A percentile compares a stretch with the other conserved stretches of the same genome.
Evolutionary conservation across 2,113 vertebrate species (phyloP).

Genomic region (Tragulus kanchil): DNA sequence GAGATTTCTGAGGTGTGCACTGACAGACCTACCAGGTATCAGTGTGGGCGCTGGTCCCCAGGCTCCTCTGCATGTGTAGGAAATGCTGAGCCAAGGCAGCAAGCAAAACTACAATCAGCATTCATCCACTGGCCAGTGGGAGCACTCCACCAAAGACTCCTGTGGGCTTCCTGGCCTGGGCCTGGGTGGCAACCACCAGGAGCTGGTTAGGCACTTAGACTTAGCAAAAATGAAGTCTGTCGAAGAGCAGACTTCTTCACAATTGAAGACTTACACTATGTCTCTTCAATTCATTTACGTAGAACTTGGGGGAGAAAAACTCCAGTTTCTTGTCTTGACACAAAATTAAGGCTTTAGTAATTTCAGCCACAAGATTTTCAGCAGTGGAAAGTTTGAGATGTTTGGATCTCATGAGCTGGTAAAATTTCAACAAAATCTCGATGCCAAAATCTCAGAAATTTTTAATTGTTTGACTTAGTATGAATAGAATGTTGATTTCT

Average conservation of each 20-base stretch:
- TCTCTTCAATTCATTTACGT: neutral
- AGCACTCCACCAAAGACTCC: neutral
- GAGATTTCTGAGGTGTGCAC: too few relatives aligned
- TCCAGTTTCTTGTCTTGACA: neutral
- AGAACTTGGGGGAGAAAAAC: neutral
- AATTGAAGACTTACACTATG: neutral
- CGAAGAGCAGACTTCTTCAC: neutral
- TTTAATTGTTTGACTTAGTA: neutral
- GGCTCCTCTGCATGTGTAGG: neutral
- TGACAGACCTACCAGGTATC: neutral
- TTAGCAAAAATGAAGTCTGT: neutral
- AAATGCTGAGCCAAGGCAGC: neutral
- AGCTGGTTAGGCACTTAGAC: neutral
- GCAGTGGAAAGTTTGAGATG: neutral
- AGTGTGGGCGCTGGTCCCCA: neutral
- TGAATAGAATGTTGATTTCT: neutral
- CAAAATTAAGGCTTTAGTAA: neutral
- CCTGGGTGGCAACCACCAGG: neutral
- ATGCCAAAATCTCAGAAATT: neutral
- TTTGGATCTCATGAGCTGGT: neutral
- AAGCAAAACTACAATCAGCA: too few relatives aligned
- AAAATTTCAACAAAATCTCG: neutral
- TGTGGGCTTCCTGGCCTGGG: rapidly evolving
- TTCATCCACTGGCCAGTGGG: neutral
- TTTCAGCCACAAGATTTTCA: neutral